phyloP scores from a whole-genome alignment of 2,888 invertebrate species.

The Eupithecia vulgata region DNA sequence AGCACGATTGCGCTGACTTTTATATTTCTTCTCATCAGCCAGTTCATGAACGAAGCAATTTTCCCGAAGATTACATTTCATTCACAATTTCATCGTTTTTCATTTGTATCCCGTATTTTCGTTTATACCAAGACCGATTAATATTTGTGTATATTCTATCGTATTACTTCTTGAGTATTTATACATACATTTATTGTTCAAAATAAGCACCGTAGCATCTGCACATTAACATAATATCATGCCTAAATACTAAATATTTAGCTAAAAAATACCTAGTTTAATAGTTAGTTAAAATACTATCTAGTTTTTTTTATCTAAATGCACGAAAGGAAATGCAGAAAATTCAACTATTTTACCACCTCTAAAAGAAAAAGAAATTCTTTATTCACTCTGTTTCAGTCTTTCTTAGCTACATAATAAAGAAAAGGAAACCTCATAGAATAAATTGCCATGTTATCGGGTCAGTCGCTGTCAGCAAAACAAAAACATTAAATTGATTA shows the following conservation, averaged over 20 bases:
- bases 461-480: constrained; percentile 1
- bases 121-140: not conserved
- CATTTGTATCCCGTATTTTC: not conserved
- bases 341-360: not conserved
- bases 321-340: not conserved
- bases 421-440: not conserved
- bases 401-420: not conserved
- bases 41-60: constrained; percentile 28
- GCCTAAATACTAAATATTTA: not conserved
- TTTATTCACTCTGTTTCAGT: not conserved
- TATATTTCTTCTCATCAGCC: constrained; percentile 27
- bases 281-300: too few relatives aligned
- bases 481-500: not conserved
- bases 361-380: too few relatives aligned
- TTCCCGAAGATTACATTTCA: constrained; percentile 17
- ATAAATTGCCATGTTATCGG: not conserved
- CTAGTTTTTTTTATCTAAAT: too few relatives aligned
- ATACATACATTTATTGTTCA: not conserved
- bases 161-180: not conserved
- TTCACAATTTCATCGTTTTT: not conserved
- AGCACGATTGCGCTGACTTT: constrained; percentile 34
- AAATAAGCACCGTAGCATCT: not conserved
- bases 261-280: too few relatives aligned
- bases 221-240: not conserved
- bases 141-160: not conserved